Conservation (phyloP, 2,797 vertebrate genomes). For the Coreius guichenoti region DNA sequence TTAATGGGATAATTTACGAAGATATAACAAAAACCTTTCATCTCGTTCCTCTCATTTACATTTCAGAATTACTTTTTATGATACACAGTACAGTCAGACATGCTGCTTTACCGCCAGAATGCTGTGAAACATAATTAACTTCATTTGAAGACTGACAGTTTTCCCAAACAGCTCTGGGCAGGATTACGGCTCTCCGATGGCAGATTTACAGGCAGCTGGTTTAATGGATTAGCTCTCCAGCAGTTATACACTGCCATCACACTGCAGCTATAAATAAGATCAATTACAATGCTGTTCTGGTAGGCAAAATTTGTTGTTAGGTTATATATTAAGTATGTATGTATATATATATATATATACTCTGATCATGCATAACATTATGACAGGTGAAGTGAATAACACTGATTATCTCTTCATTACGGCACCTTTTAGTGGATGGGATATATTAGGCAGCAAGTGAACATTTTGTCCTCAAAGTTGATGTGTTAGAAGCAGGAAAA, state of each 20-base stretch:
- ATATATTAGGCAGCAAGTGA: no score
- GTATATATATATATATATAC: no score
- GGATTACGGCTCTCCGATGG: conserved; percentile 39
- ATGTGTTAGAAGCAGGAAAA: no score
- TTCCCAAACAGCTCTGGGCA: conserved; percentile 39
- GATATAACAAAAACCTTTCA: conserved; percentile 9
- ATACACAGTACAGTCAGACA: conserved; percentile 23
- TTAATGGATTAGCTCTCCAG: conserved; percentile 28
- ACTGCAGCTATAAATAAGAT: conserved; percentile 28
- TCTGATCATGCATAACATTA: no score
- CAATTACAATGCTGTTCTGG: not conserved
- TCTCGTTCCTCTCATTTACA: conserved; percentile 37
- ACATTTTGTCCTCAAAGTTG: no score
- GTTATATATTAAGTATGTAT: no score
- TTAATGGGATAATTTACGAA: conserved; percentile 45
- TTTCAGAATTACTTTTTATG: conserved; percentile 29
- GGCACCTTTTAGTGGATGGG: no score
- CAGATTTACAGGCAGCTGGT: conserved; percentile 33
- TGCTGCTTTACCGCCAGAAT: conserved; percentile 16
- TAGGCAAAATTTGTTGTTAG: no score
- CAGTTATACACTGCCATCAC: conserved; percentile 19
- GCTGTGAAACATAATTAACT: conserved; percentile 46
- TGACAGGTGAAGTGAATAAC: no score
- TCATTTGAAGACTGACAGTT: conserved; percentile 41
- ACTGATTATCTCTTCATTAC: no score